phyloP scores from a whole-genome alignment of 2,888 invertebrate species.

The Drosophila putrida region DNA sequence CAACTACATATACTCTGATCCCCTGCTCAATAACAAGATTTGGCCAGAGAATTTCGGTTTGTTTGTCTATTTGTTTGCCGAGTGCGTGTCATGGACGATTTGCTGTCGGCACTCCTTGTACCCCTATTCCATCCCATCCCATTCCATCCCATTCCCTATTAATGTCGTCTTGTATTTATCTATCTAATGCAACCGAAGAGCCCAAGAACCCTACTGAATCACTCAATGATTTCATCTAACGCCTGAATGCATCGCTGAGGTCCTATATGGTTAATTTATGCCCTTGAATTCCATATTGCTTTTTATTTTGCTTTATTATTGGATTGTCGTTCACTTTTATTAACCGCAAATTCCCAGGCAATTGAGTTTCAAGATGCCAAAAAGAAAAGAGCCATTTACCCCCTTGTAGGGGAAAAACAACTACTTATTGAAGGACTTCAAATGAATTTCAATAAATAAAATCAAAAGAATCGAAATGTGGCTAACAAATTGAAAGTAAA shows the following conservation, averaged over 20 bases:
- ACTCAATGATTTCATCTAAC: constrained; percentile 61
- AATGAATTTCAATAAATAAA: constrained; percentile 35
- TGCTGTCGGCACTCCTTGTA: constrained; percentile 33
- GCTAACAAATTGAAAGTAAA: constrained; percentile 27
- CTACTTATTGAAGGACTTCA: constrained; percentile 9
- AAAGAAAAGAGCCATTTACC: constrained; percentile 26
- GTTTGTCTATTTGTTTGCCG: constrained; percentile 45
- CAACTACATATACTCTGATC: not conserved
- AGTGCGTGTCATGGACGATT: constrained; percentile 44
- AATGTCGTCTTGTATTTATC: constrained; percentile 3
- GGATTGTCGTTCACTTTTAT: constrained; percentile 42
- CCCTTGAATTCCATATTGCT: constrained; percentile 46
- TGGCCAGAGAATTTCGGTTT: constrained; percentile 37
- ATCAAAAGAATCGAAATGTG: constrained; percentile 6
- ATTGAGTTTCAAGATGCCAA: constrained; percentile 46
- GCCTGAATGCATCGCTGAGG: constrained; percentile 65
- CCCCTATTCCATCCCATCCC: not conserved
- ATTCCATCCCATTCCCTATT: constrained; percentile 1
- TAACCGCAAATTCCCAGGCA: constrained; percentile 73
- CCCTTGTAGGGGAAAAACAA: constrained; percentile 7
- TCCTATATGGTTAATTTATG: constrained; percentile 69
- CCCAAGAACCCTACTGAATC: constrained; percentile 16
- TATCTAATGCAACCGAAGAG: constrained; percentile 39
- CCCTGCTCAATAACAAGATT: constrained; percentile 71
- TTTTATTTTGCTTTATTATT: constrained; percentile 46